Conservation (phyloP, 1,140 invertebrate species). For the Cylas formicarius region DNA sequence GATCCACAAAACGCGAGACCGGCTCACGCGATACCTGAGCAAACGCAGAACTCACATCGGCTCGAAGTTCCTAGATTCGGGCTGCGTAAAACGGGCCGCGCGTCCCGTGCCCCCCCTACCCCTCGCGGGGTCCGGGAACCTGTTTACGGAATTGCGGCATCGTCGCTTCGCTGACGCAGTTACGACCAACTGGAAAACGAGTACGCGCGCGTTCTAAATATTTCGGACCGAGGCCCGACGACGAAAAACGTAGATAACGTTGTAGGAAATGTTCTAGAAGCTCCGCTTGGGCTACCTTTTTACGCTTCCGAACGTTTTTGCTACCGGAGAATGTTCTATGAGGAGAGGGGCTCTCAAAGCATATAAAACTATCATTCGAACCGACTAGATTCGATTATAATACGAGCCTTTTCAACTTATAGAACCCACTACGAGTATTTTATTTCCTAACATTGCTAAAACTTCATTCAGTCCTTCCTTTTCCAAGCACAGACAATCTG, state of each 20-base stretch:
- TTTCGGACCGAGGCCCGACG: no score
- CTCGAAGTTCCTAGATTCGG: background rate
- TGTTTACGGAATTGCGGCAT: slow-evolving; percentile 14
- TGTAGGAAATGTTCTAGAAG: slow-evolving; percentile 4
- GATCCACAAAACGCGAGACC: slow-evolving; percentile 8
- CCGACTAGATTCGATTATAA: no score
- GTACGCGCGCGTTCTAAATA: slow-evolving; percentile 4
- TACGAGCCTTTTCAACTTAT: no score
- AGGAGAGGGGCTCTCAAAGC: background rate
- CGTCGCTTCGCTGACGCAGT: slow-evolving; percentile 17
- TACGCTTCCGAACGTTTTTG: background rate
- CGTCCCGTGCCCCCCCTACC: slow-evolving; percentile 6
- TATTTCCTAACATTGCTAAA: no score
- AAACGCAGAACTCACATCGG: background rate
- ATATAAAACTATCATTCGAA: no score
- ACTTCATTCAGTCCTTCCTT: no score
- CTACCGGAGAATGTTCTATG: background rate
- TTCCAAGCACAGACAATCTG: no score
- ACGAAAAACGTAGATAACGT: slow-evolving; percentile 14
- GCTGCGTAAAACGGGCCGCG: slow-evolving; percentile 18
- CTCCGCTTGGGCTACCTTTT: background rate
- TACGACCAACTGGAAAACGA: slow-evolving; percentile 13
- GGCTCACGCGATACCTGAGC: slow-evolving; percentile 11
- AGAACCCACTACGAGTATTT: no score
- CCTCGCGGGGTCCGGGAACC: slow-evolving; percentile 7